Conservation (phyloP, 2,888 invertebrate genomes). For the Plemyria rubiginata region DNA sequence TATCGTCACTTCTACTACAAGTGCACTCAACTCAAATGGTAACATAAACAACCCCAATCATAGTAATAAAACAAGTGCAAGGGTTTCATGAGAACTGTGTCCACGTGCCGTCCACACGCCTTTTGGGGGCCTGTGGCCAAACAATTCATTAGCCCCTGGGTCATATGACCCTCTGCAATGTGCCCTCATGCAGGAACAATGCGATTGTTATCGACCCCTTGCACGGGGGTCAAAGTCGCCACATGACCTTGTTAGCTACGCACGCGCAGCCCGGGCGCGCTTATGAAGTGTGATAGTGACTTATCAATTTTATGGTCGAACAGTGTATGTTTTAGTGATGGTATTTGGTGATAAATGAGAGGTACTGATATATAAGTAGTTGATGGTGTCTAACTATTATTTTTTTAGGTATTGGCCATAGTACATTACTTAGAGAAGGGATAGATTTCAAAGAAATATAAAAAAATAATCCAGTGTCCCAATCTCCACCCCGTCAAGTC, state of each 20-base stretch:
- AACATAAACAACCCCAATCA: slow-evolving; percentile 34
- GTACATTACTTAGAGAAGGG: no score
- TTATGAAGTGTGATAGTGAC: slow-evolving; percentile 41
- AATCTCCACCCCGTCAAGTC: slow-evolving; percentile 51
- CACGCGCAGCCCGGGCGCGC: slow-evolving; percentile 57
- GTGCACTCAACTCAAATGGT: slow-evolving; percentile 18
- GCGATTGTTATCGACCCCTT: slow-evolving; percentile 68
- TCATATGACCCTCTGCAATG: slow-evolving; percentile 43
- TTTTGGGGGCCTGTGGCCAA: slow-evolving; percentile 54
- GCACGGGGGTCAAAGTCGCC: slow-evolving; percentile 74
- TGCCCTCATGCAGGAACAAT: slow-evolving; percentile 58
- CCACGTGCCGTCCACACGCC: slow-evolving; percentile 79
- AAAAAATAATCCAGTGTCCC: slow-evolving; percentile 22
- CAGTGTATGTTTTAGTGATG: not conserved
- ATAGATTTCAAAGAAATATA: slow-evolving; percentile 13
- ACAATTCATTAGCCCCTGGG: slow-evolving; percentile 66
- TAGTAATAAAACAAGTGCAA: slow-evolving; percentile 50
- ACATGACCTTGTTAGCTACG: slow-evolving; percentile 51
- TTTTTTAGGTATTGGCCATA: no score
- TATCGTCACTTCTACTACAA: slow-evolving; percentile 1
- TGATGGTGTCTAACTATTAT: not conserved
- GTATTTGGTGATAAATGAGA: not conserved
- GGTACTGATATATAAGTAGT: not conserved
- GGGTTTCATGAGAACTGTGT: slow-evolving; percentile 59
- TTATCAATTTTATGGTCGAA: slow-evolving; percentile 4